A percentile compares a stretch with the other conserved stretches of the same genome.
phyloP scores from a whole-genome alignment of 1,140 invertebrate genomes.

The Drosophila auraria region DNA sequence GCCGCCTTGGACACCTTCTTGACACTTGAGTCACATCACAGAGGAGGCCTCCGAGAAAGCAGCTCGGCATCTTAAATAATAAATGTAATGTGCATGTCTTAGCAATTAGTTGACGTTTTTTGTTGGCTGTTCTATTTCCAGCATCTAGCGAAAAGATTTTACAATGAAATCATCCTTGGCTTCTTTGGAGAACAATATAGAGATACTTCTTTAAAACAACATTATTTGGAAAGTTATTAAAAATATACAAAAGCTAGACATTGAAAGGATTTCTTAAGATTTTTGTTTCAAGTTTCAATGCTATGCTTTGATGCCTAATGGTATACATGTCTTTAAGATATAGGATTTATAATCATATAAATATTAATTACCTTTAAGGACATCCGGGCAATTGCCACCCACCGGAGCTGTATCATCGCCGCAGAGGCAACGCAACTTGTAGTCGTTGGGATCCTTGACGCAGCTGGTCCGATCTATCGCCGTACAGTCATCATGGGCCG shows the following conservation, averaged over 20 bases:
- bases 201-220: not conserved
- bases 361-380: constrained; percentile 86
- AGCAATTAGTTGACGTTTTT: constrained; percentile 55
- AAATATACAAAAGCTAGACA: not conserved
- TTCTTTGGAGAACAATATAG: not conserved
- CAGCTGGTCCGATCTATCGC: constrained; percentile 89
- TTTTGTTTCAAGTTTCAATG: not conserved
- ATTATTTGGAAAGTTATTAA: not conserved
- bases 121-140: constrained; percentile 49
- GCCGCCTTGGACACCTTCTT: constrained; percentile 38
- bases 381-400: constrained; percentile 88
- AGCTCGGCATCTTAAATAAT: constrained; percentile 56
- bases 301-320: no score
- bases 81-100: constrained; percentile 62
- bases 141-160: constrained; percentile 19
- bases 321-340: no score
- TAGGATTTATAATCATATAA: not conserved
- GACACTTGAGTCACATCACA: constrained; percentile 43
- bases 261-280: not conserved
- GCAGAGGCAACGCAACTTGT: constrained; percentile 88
- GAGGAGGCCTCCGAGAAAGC: constrained; percentile 36
- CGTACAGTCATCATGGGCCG: constrained; percentile 87
- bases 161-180: constrained; percentile 1
- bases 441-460: constrained; percentile 87
- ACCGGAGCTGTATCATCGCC: constrained; percentile 88